Conservation (phyloP, 2,888 invertebrate species). For the Drosophila tanythrix region DNA sequence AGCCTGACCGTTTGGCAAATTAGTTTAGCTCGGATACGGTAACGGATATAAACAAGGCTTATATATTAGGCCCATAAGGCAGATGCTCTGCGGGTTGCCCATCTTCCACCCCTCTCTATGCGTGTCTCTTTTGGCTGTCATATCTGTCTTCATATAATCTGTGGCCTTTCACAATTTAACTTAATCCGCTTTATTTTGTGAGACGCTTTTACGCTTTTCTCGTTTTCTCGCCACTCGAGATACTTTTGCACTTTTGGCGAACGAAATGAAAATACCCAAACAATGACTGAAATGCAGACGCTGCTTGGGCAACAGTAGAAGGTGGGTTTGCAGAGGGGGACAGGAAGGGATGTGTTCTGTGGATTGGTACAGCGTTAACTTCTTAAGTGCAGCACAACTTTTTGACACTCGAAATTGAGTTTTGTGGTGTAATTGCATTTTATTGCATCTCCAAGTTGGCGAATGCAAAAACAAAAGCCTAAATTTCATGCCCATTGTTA, state of each 20-base stretch:
- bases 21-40: constrained; percentile 55
- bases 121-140: constrained; percentile 27
- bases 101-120: neutral
- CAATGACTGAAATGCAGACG: constrained; percentile 20
- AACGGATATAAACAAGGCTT: constrained; percentile 47
- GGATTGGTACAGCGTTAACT: constrained; percentile 51
- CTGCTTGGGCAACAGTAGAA: neutral
- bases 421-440: constrained; percentile 82
- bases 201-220: constrained; percentile 42
- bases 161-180: constrained; percentile 32
- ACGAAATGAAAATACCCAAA: constrained; percentile 45
- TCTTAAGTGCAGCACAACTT: constrained; percentile 80
- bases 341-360: neutral
- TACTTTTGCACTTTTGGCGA: constrained; percentile 48
- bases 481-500: constrained; percentile 20
- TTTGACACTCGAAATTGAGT: constrained; percentile 80
- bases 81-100: neutral
- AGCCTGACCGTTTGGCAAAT: constrained; percentile 51
- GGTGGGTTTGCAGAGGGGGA: neutral
- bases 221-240: constrained; percentile 31
- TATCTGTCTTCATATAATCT: constrained; percentile 49
- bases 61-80: constrained; percentile 64
- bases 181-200: constrained; percentile 70
- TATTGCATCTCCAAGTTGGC: constrained; percentile 63
- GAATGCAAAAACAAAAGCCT: constrained; percentile 56